Conservation (phyloP, 2,113 vertebrate species). For the Callorhinus ursinus region DNA sequence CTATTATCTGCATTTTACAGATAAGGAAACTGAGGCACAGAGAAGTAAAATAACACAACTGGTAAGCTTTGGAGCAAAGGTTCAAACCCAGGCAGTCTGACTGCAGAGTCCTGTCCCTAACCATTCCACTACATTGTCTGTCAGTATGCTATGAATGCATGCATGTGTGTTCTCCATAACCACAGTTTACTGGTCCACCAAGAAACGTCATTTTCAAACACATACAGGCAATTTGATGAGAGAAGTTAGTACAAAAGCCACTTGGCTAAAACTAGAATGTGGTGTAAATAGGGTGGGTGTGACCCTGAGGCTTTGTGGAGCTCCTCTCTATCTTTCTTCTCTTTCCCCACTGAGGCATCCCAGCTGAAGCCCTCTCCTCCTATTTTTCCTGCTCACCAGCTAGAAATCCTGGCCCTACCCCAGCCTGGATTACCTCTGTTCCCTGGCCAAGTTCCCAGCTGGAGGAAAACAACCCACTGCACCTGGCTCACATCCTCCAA, state of each 20-base stretch:
- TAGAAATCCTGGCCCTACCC: neutral
- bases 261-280: neutral
- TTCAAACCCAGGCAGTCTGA: neutral
- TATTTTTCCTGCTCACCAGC: neutral
- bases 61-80: neutral
- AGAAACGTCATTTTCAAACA: neutral
- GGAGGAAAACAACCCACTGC: neutral
- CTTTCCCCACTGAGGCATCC: neutral
- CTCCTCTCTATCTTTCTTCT: neutral
- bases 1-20: neutral
- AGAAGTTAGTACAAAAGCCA: neutral
- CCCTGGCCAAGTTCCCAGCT: conserved; percentile 22
- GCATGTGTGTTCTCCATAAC: neutral
- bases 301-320: neutral
- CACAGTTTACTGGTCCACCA: neutral
- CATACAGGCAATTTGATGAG: neutral
- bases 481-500: conserved; percentile 6
- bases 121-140: neutral
- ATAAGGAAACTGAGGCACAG: no score
- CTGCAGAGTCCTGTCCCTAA: neutral
- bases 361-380: neutral
- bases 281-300: neutral
- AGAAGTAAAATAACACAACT: neutral
- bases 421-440: conserved; percentile 48
- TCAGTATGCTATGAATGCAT: neutral